These are phyloP conservation scores for Malurus elegans DNA, from an alignment of 2,113 vertebrate species.

Conservation along the genomic window DNA sequence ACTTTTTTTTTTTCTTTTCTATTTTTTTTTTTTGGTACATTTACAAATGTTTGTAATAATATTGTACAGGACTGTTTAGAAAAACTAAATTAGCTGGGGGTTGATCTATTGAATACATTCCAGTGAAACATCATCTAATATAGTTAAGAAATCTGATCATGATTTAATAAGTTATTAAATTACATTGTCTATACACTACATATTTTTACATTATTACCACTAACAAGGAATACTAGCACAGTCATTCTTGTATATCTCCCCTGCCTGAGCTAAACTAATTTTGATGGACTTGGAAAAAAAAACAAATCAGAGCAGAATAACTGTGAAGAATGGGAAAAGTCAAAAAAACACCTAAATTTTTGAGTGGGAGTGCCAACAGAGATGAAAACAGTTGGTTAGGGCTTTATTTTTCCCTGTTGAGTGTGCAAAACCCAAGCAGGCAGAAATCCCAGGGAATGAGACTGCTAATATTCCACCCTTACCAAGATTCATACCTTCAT, in stretches of 20 bases:
- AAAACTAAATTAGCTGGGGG: neutral
- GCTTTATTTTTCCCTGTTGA: neutral
- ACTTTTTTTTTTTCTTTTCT: neutral
- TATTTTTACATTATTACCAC: neutral
- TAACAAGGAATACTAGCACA: neutral
- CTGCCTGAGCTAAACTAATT: neutral
- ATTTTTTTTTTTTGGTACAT: neutral
- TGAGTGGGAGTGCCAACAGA: neutral
- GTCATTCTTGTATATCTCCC: neutral
- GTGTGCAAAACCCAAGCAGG: neutral
- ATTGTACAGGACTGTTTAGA: neutral
- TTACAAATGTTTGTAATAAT: neutral
- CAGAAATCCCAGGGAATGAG: neutral
- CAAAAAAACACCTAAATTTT: neutral
- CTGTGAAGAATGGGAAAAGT: neutral
- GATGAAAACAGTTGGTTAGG: neutral
- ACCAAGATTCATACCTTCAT: neutral
- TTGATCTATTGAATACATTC: neutral
- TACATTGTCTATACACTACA: neutral
- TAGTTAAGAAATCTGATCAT: neutral
- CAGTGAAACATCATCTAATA: neutral
- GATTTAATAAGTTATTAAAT: neutral
- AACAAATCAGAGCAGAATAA: neutral
- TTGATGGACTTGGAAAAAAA: neutral
- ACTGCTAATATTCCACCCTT: neutral